These are phyloP conservation scores for Sturnus vulgaris DNA, from an alignment of 2,113 vertebrate species.

Conservation along the genomic window DNA sequence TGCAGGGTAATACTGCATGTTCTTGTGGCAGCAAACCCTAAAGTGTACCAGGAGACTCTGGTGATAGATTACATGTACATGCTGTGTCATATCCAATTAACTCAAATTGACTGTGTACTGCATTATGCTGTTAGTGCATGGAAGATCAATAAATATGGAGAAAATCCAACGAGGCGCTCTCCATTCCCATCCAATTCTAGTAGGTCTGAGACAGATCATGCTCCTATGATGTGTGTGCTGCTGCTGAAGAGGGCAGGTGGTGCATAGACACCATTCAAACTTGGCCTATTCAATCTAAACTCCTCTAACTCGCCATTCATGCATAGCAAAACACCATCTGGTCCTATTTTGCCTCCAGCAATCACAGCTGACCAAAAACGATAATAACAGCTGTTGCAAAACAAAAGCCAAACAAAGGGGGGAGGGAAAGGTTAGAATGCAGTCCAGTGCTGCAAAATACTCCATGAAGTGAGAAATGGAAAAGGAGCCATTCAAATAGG, in stretches of 20 bases:
- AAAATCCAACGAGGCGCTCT: conserved; percentile 78
- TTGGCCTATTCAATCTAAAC: conserved; percentile 97
- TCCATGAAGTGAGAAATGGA: conserved; percentile 78
- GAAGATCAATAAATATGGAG: conserved; percentile 97
- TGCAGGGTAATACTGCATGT: conserved; percentile 64
- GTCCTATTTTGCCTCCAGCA: conserved; percentile 99
- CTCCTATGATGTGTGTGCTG: conserved; percentile 82
- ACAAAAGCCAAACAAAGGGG: conserved; percentile 99
- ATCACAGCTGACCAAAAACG: conserved; percentile 99
- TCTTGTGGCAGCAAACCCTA: conserved; percentile 84
- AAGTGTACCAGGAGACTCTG: conserved; percentile 80
- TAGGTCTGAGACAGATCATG: conserved; percentile 87
- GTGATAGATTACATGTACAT: conserved; percentile 92
- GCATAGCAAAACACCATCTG: conserved; percentile 99
- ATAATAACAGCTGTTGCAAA: conserved; percentile 99
- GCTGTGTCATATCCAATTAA: conserved; percentile 98
- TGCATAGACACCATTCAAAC: conserved; percentile 99
- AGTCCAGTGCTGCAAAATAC: conserved; percentile 86
- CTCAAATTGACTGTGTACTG: conserved; percentile 90
- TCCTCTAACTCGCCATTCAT: conserved; percentile 99
- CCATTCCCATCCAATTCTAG: conserved; percentile 74
- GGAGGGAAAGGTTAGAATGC: conserved; percentile 91
- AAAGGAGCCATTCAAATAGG: conserved; percentile 80
- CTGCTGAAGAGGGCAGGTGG: conserved; percentile 97
- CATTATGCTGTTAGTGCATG: conserved; percentile 87